Conservation (phyloP, 2,888 invertebrate species). For the Tenthredo amoena region DNA sequence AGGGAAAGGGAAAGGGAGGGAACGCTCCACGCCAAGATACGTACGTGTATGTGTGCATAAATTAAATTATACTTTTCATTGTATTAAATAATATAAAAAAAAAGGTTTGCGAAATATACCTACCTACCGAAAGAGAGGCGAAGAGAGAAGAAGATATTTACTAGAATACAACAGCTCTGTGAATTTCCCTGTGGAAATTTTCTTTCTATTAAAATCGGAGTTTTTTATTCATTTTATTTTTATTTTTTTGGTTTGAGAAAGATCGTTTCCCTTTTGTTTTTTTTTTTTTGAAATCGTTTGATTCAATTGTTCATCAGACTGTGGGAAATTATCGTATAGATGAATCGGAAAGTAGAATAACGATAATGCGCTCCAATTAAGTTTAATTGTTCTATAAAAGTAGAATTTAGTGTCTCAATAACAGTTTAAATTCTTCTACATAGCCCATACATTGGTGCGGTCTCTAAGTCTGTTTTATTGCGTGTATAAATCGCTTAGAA, state of each 20-base stretch:
- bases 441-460: background rate
- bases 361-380: background rate
- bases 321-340: too few relatives aligned
- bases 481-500: constrained; percentile 69
- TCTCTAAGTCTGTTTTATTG: constrained; percentile 62
- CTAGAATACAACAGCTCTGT: background rate
- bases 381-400: constrained; percentile 5
- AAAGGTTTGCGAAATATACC: background rate
- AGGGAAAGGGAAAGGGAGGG: background rate
- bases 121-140: background rate
- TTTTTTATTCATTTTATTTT: too few relatives aligned
- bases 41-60: background rate
- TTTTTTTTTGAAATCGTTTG: too few relatives aligned
- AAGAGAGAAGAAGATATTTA: background rate
- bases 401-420: constrained; percentile 44
- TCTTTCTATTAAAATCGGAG: too few relatives aligned
- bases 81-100: constrained; percentile 31
- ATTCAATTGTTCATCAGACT: too few relatives aligned
- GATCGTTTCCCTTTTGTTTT: too few relatives aligned
- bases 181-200: background rate
- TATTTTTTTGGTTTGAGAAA: too few relatives aligned
- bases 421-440: background rate
- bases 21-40: background rate
- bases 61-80: constrained; percentile 41
- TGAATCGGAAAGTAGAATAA: too few relatives aligned